phyloP scores from a whole-genome alignment of 2,888 invertebrate genomes.

The Pilophorus perplexus region DNA sequence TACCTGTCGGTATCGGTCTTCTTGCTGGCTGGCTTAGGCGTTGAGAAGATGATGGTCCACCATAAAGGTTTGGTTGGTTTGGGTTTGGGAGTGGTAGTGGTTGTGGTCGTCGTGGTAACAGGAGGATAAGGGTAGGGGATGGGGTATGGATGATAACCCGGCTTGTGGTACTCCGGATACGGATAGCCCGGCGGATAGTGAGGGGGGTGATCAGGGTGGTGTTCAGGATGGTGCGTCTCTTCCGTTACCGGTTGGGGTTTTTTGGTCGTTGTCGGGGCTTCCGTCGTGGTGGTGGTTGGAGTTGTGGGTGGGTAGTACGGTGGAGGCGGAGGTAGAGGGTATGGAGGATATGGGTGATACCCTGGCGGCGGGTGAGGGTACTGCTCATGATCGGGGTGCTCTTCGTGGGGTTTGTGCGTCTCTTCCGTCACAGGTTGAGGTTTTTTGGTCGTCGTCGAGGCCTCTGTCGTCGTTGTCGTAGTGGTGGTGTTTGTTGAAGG shows the following conservation, averaged over 20 bases:
- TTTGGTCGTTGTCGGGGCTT: neutral
- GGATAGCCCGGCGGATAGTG: neutral
- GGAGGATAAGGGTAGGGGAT: neutral
- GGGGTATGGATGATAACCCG: no score
- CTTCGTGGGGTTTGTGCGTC: no score
- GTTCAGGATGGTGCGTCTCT: no score
- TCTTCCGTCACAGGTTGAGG: no score
- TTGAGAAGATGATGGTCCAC: slow-evolving; percentile 16
- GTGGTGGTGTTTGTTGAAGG: no score
- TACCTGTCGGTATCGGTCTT: no score
- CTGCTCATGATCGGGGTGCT: no score
- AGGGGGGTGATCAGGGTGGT: no score
- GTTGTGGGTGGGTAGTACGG: neutral
- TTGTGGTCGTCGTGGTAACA: neutral
- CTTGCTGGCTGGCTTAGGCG: slow-evolving; percentile 12
- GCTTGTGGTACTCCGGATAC: neutral
- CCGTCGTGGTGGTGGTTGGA: neutral
- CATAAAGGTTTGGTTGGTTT: slow-evolving; percentile 4
- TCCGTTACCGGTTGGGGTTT: neutral
- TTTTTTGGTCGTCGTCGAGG: no score
- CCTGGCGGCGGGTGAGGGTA: neutral
- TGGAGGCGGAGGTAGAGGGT: no score
- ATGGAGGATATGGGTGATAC: no score
- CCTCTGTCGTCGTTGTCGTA: no score
- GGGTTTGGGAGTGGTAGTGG: neutral